These are phyloP conservation scores for Aleiodes sp. DNA, from an alignment of 1,140 invertebrate species.

Conservation along the genomic window DNA sequence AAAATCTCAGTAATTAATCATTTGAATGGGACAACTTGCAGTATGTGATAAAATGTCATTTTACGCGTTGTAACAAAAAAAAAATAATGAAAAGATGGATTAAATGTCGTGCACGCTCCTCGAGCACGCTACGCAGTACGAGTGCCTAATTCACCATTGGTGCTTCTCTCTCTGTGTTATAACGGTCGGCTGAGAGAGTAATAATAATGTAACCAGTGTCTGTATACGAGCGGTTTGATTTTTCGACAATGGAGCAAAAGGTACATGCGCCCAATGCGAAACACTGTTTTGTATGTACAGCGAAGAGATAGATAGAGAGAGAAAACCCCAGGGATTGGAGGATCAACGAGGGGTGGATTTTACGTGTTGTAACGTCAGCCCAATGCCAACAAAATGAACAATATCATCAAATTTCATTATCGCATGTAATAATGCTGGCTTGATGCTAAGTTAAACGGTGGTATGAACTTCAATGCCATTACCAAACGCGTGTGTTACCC, in stretches of 20 bases:
- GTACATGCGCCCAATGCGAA: background rate
- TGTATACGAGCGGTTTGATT: constrained; percentile 49
- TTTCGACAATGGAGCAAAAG: constrained; percentile 49
- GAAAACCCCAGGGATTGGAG: background rate
- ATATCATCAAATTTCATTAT: constrained; percentile 68
- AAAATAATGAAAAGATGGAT: constrained; percentile 34
- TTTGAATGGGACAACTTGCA: too few species aligned
- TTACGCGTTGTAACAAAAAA: background rate
- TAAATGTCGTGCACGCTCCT: constrained; percentile 46
- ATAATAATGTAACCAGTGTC: constrained; percentile 48
- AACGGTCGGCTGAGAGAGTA: constrained; percentile 38
- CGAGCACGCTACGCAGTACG: constrained; percentile 7
- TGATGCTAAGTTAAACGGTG: constrained; percentile 49
- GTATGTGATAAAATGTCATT: too few species aligned
- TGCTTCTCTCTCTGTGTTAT: background rate
- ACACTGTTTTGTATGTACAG: background rate
- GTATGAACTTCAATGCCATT: background rate
- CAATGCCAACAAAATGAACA: constrained; percentile 60
- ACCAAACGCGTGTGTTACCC: constrained; percentile 2
- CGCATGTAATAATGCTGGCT: constrained; percentile 61
- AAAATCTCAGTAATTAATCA: too few species aligned
- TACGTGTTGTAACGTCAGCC: constrained; percentile 19
- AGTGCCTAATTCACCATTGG: constrained; percentile 19
- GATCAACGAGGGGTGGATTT: constrained; percentile 29
- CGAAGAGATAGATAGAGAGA: background rate